phyloP scores from a whole-genome alignment of 35 echinoderm and acorn worm species.

The Lytechinus variegatus region DNA sequence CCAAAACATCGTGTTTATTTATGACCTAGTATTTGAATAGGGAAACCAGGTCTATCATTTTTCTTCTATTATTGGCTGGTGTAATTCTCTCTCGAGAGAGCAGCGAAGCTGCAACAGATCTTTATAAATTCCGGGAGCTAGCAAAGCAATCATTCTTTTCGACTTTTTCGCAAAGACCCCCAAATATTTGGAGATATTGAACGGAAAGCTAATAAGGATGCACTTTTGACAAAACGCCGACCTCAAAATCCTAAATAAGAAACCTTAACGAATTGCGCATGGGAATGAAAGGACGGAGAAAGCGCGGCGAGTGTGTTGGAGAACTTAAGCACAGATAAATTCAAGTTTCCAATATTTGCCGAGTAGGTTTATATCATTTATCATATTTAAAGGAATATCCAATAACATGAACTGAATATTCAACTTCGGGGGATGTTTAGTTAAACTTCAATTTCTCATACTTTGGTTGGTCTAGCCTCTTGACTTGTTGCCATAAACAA shows the following conservation, averaged over 20 bases:
- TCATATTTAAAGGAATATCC: neutral
- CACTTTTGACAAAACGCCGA: slow-evolving; percentile 33
- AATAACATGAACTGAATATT: neutral
- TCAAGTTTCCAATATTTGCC: neutral
- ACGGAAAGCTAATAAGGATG: slow-evolving; percentile 31
- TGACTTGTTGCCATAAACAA: neutral
- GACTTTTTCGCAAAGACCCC: neutral
- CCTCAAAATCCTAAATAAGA: neutral
- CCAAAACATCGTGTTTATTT: neutral
- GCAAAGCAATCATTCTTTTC: slow-evolving; percentile 14
- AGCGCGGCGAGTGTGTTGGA: neutral
- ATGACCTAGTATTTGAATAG: neutral
- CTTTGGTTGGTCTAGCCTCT: neutral
- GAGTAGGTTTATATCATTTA: neutral
- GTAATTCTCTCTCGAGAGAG: neutral
- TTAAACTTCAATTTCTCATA: slow-evolving; percentile 15
- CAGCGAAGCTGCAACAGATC: neutral
- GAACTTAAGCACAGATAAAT: neutral
- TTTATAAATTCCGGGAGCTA: neutral
- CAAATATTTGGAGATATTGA: slow-evolving; percentile 31
- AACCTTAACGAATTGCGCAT: neutral
- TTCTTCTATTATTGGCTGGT: neutral
- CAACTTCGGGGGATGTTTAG: neutral
- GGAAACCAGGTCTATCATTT: neutral
- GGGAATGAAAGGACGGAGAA: neutral